Evolutionary conservation across 2,888 invertebrate genomes (phyloP).

Genomic region (Pantelozetes paolii): DNA sequence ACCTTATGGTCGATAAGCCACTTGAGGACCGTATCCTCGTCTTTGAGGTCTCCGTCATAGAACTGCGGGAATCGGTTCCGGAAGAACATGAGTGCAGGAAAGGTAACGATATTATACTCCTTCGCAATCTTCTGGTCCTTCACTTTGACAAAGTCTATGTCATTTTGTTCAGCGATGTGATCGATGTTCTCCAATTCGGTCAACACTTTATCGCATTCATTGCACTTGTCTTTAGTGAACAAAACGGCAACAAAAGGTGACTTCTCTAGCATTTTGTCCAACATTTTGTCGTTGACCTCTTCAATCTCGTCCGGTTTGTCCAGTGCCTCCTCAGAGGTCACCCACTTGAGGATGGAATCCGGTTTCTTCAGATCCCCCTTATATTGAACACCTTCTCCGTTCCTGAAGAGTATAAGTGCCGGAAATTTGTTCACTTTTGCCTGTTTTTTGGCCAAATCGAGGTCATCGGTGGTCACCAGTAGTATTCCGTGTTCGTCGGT

Average conservation of each 20-base stretch:
- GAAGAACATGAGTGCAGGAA: conserved; percentile 71
- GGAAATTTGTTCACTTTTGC: conserved; percentile 76
- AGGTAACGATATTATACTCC: conserved; percentile 74
- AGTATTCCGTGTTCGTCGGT: conserved; percentile 87
- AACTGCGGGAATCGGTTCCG: conserved; percentile 67
- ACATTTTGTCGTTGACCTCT: conserved; percentile 82
- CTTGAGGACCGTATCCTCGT: conserved; percentile 80
- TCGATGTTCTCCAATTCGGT: conserved; percentile 86
- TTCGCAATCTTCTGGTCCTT: conserved; percentile 80
- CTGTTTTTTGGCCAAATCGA: conserved; percentile 67
- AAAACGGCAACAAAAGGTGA: conserved; percentile 85
- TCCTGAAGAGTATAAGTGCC: conserved; percentile 80
- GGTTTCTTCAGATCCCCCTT: conserved; percentile 61
- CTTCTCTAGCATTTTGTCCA: conserved; percentile 80
- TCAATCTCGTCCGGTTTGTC: conserved; percentile 89
- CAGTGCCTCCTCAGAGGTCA: conserved; percentile 81
- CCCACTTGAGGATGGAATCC: conserved; percentile 83
- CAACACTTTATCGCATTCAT: conserved; percentile 79
- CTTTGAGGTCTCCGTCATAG: conserved; percentile 79
- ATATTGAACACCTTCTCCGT: conserved; percentile 79
- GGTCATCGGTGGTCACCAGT: conserved; percentile 86
- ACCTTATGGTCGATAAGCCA: conserved; percentile 83
- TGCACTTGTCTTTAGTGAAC: conserved; percentile 83
- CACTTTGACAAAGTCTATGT: conserved; percentile 85
- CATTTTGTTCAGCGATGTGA: conserved; percentile 84